Conservation (phyloP, 2,113 vertebrate species). For the Hepsetus odoe region DNA sequence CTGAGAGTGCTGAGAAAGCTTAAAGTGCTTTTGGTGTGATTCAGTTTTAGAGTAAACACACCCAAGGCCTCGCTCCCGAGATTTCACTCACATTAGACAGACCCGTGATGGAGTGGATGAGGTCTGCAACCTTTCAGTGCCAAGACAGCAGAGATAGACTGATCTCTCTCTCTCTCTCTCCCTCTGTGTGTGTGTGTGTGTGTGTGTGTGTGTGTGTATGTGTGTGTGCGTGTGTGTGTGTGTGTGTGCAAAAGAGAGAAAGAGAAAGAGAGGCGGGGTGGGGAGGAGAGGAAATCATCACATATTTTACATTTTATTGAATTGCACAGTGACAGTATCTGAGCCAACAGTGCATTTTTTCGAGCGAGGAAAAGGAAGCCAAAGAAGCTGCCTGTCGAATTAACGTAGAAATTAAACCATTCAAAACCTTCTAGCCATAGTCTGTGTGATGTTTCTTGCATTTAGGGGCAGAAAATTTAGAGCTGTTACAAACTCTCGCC, state of each 20-base stretch:
- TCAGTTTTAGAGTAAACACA: constrained; percentile 52
- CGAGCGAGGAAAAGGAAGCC: background rate
- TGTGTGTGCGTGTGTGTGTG: background rate
- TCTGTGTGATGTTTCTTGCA: too few relatives aligned
- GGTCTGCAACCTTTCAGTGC: constrained; percentile 39
- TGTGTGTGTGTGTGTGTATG: background rate
- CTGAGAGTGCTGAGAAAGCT: constrained; percentile 11
- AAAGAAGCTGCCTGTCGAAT: background rate
- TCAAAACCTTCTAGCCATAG: too few relatives aligned
- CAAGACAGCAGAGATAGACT: constrained; percentile 32
- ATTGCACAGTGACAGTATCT: background rate
- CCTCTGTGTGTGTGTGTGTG: background rate
- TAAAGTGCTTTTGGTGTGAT: constrained; percentile 34
- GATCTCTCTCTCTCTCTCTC: too few relatives aligned
- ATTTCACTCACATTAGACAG: constrained; percentile 45
- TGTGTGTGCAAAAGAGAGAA: background rate
- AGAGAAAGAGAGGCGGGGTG: background rate
- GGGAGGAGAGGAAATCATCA: background rate
- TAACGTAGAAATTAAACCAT: too few relatives aligned
- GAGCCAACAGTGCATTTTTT: background rate
- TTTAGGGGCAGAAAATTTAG: too few relatives aligned
- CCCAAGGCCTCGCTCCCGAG: constrained; percentile 26
- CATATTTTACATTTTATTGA: constrained; percentile 5
- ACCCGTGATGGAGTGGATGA: constrained; percentile 49
- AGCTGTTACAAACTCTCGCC: background rate